These are phyloP conservation scores for Gadopsis bispinosus DNA, from an alignment of 2,797 vertebrate genomes.

Conservation along the genomic window DNA sequence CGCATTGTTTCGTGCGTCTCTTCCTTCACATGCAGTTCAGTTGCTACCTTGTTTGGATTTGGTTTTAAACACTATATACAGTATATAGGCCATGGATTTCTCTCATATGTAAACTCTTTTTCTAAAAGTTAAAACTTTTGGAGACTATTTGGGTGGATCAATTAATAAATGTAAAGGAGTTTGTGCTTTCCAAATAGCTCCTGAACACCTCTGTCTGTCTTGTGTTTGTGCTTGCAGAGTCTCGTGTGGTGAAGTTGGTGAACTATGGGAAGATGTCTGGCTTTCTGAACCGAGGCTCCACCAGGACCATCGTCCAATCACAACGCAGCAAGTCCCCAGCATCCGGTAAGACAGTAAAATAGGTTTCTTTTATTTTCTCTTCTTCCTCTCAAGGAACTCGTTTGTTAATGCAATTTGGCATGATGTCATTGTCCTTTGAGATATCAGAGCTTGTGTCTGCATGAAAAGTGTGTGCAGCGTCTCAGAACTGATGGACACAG, in stretches of 20 bases:
- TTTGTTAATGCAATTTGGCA: constrained; percentile 14
- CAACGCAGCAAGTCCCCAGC: constrained; percentile 92
- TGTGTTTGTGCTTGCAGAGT: constrained; percentile 84
- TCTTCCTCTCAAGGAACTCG: background rate
- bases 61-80: background rate
- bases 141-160: background rate
- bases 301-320: constrained; percentile 87
- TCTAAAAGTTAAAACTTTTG: background rate
- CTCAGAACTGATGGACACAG: constrained; percentile 24
- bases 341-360: constrained; percentile 84
- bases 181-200: background rate
- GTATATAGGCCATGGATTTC: background rate
- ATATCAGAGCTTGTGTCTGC: background rate
- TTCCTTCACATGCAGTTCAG: background rate
- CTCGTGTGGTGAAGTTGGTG: constrained; percentile 92
- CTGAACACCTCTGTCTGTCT: constrained; percentile 19
- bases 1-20: background rate
- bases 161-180: background rate
- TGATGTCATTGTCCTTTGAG: background rate
- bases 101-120: background rate
- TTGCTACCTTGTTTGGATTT: background rate
- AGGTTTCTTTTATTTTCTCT: constrained; percentile 11
- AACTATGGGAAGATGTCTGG: constrained; percentile 92
- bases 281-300: constrained; percentile 85
- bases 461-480: background rate